These are phyloP conservation scores for Pollenia labialis DNA, from an alignment of 2,888 invertebrate species.

Conservation along the genomic window DNA sequence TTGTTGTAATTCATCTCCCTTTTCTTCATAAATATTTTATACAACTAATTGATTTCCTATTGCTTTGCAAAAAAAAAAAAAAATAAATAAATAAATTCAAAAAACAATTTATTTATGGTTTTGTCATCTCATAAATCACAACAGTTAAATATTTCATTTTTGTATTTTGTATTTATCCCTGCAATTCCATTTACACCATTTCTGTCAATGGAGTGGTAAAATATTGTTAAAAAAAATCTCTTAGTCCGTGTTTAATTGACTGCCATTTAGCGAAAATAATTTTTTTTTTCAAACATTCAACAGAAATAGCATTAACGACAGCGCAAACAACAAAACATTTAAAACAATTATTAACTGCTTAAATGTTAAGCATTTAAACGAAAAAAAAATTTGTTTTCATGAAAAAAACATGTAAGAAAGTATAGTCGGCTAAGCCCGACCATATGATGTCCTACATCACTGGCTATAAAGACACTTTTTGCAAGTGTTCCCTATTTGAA, in stretches of 20 bases:
- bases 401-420: no score
- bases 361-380: constrained; percentile 25
- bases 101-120: constrained; percentile 64
- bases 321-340: constrained; percentile 35
- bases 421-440: no score
- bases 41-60: constrained; percentile 66
- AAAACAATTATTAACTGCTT: constrained; percentile 51
- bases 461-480: no score
- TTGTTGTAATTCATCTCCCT: constrained; percentile 15
- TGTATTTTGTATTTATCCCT: constrained; percentile 14
- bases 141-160: constrained; percentile 69
- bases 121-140: constrained; percentile 75
- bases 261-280: constrained; percentile 55
- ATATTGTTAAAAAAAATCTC: constrained; percentile 17
- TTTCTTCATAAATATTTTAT: neutral
- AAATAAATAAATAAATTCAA: constrained; percentile 14
- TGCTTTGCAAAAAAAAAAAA: constrained; percentile 8
- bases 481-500: no score
- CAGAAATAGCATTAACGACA: constrained; percentile 6
- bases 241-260: constrained; percentile 60
- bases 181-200: constrained; percentile 30
- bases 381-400: no score
- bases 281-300: constrained; percentile 33
- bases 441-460: no score
- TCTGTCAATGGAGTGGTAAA: constrained; percentile 6